Percentiles rank a stretch among this genome's conserved stretches.
Evolutionary conservation across 2,113 vertebrate genomes (phyloP).

Genomic region (Brachionichthys hirsutus): DNA sequence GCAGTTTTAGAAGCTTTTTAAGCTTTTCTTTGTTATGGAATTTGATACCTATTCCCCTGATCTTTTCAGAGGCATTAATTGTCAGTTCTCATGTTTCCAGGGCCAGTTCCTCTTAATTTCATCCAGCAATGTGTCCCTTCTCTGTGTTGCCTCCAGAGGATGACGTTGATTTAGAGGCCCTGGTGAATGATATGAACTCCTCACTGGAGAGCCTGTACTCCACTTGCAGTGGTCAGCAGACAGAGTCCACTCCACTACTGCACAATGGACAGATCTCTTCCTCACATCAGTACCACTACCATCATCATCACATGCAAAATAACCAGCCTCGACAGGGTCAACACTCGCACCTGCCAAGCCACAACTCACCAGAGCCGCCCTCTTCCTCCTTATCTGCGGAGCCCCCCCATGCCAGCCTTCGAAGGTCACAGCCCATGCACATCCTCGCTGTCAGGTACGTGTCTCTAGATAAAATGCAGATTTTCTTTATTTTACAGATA

Average conservation of each 20-base stretch:
- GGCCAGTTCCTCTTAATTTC: background rate
- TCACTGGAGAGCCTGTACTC: slow-evolving; percentile 90
- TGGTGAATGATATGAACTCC: slow-evolving; percentile 94
- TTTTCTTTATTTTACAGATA: too few species aligned
- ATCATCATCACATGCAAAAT: slow-evolving; percentile 37
- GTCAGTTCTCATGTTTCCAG: background rate
- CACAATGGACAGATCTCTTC: slow-evolving; percentile 83
- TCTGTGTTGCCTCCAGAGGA: slow-evolving; percentile 80
- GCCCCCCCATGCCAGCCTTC: slow-evolving; percentile 76
- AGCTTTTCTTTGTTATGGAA: slow-evolving; percentile 2
- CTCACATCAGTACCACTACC: slow-evolving; percentile 46
- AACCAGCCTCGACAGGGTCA: slow-evolving; percentile 43
- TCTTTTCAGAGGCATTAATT: background rate
- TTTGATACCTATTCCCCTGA: background rate
- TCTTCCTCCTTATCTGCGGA: slow-evolving; percentile 31
- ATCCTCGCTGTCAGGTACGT: slow-evolving; percentile 92
- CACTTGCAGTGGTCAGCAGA: slow-evolving; percentile 78
- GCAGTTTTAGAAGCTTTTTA: slow-evolving; percentile 31
- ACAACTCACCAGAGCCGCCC: slow-evolving; percentile 51
- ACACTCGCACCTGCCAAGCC: slow-evolving; percentile 35
- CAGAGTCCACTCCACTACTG: slow-evolving; percentile 83
- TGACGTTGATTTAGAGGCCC: slow-evolving; percentile 89
- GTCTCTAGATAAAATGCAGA: background rate
- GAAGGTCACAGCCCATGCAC: slow-evolving; percentile 92
- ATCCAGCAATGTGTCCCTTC: background rate